Base-by-base conservation (phyloP, 2,888 invertebrate species). In the Diarsia dahlii region DNA sequence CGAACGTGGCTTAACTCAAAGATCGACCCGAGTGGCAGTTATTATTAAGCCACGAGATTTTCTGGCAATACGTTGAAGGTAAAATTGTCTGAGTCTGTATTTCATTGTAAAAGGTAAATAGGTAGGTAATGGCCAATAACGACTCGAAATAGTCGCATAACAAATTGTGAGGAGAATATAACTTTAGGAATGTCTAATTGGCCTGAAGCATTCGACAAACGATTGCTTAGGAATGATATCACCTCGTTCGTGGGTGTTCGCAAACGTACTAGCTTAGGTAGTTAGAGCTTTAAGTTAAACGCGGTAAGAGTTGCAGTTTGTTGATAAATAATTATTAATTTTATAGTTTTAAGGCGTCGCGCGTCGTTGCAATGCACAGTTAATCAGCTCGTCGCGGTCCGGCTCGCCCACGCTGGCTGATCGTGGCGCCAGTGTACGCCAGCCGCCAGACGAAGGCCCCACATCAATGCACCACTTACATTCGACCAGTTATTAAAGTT, bases 351-450 rank as follows among this genome's bases (percentile, higher is more conserved):
- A 90, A 89, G 87, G 89, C 88, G 86, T 90, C 87, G 89, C 88
- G 88, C 87, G 84, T 91, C 88, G 90, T 89, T 88, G 89, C 92
- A 90, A 90, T 90, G 91, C 89, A 89, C 91, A 91, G 92, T 94
- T 94, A 94, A 95, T 94, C 93, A 93, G 91, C 88, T 90, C 87
- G 89, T 90, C 89, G 90, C 90, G 88, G 91, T 89, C 90, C 87
- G 84, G 95, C 93, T 91, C 95, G 90, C 95, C 95, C 94, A 95
- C 95, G 92, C 93, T 89, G 88, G 58, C 28, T 63, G 15, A 68
- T 70, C 74, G 76, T 85, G 93, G 93, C 93, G 93, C 93, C 76
- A 71, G 58, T 13, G 23, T 34, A 68, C 52, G 78, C 74, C 93
- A 91, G 84, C 84, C 84, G 84, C 89, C 90, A 90, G 93, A 91